Evolutionary conservation across 2,113 vertebrate genomes (phyloP), one percentile per base, ranked within the genome.

Genomic region (Lepus timidus): DNA sequence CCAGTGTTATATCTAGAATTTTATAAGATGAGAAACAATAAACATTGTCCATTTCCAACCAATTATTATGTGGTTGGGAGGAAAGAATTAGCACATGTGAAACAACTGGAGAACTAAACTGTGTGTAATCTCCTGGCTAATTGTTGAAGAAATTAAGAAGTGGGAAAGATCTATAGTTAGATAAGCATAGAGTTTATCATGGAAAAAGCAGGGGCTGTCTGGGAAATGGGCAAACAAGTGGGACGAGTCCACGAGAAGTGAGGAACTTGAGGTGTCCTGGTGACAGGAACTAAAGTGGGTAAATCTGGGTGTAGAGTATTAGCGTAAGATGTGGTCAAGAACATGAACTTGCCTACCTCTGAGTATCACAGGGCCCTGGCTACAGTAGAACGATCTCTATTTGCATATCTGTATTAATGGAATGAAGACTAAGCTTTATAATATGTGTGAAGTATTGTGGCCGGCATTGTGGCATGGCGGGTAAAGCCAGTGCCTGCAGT

Each of bases 291-390:
- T 44, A 31, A 85, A n/a, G 10, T 76, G 64, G 36, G 25, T 29
- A 36, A 61, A 90, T 20, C 20, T 39, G 39, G n/a, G 27, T 55
- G 25, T 17, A 73, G 44, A 65, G 3, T 4, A 27, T 25, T 27
- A 17, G 10, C 8, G 13, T 22, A 62, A 31, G 27, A 11, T 51
- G 9, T 13, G 16, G 33, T n/a, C 17, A 79, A 68, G 31, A 6
- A 10, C 1, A 58, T 0, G 4, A 6, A 11, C 14, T 14, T 9
- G 7, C 11, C 33, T 31, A 4, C 19, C 39, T 39, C 20, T 4
- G 11, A 67, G 22, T 11, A 12, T 29, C 20, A 19, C 52, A 62
- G 70, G 79, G 29, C 4, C 16, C 29, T 85, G 52, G 27, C 19
- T 75, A 3, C 27, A 31, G 31, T 4, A 33, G 7, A n/a, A 9